phyloP scores from a whole-genome alignment of 1,140 invertebrate genomes.

The Phymastichus coffea region DNA sequence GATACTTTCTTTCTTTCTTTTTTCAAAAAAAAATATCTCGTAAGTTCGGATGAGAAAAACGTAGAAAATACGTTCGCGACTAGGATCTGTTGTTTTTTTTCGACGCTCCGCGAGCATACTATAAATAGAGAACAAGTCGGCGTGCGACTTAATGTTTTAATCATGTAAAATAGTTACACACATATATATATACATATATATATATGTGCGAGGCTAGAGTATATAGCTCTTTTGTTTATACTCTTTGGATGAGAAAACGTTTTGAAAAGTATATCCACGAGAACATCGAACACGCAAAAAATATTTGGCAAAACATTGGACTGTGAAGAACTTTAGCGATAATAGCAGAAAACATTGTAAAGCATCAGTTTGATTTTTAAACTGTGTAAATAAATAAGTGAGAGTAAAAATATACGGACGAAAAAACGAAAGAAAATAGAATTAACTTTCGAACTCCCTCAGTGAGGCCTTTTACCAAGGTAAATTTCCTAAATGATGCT shows the following conservation, averaged over 20 bases:
- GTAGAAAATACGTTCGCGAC: not conserved
- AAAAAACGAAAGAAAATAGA: not conserved
- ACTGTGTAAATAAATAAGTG: not conserved
- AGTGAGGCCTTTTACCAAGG: not conserved
- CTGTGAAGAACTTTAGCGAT: too few species aligned
- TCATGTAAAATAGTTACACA: not conserved
- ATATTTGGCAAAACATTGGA: too few species aligned
- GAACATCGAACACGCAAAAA: too few species aligned
- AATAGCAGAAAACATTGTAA: too few species aligned
- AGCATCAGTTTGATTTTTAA: not conserved
- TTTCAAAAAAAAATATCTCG: too few species aligned
- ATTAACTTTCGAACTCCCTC: not conserved
- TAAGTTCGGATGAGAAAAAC: too few species aligned
- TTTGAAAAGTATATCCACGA: too few species aligned
- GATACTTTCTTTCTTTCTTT: too few species aligned
- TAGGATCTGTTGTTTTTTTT: constrained; percentile 1
- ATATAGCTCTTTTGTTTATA: too few species aligned
- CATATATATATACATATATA: not conserved
- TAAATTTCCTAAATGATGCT: too few species aligned
- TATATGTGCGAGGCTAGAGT: not conserved
- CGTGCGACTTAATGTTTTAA: too few species aligned
- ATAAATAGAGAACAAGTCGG: not conserved
- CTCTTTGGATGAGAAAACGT: too few species aligned
- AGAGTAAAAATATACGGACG: constrained; percentile 1
- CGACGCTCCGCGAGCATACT: not conserved